Base-by-base conservation (phyloP, 1,140 invertebrate species). In the Drosophila jambulina region DNA sequence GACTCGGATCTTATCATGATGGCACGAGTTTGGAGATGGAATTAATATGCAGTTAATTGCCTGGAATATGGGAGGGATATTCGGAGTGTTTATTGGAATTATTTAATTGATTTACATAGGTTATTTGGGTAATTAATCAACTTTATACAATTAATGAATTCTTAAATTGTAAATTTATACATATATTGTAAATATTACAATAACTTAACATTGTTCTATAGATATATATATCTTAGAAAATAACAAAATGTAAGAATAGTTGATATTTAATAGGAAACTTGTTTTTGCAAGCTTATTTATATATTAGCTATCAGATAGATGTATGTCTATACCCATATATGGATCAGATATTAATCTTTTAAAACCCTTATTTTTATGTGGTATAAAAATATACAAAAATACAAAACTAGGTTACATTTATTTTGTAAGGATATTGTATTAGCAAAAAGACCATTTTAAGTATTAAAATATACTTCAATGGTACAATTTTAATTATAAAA, bases 11-110 rank as follows among this genome's bases (percentile, higher is more conserved):
- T 32, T 34, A 57, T 57, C 42, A 10, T 19, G 36, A 72, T 29
- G 21, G 29, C 36, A 72, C 58, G 36, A 21, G 36, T 49, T 71
- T 59, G 23, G 10, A 4, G 13, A 61, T 34, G 13, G 23, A 32
- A 67, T 68, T 51, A 42, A 25, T 42, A 42, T 23, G 10, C 6
- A 49, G 34, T 42, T 29, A 72, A 59, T 54, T 54, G 29, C 15
- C 32, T 19, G 34, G 15, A 15, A 56, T 0, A 23, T 23, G 27
- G 12, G 0, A 25, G 10, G 2, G 15, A 13, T 3, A 7, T 38
- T 12, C 15, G 0, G 6, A 60, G 3, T 8, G 25, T 5, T n/a
- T 2, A 25, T 25, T 10, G 7, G 0, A 25, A n/a, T 25, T 7
- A n/a, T 6, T 38, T n/a, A 10, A 23, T 36, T 36, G 4, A 38